A percentile compares a stretch with the other conserved stretches of the same genome.
phyloP scores from a whole-genome alignment of 2,888 invertebrate species.

The Matsumyia berberina region DNA sequence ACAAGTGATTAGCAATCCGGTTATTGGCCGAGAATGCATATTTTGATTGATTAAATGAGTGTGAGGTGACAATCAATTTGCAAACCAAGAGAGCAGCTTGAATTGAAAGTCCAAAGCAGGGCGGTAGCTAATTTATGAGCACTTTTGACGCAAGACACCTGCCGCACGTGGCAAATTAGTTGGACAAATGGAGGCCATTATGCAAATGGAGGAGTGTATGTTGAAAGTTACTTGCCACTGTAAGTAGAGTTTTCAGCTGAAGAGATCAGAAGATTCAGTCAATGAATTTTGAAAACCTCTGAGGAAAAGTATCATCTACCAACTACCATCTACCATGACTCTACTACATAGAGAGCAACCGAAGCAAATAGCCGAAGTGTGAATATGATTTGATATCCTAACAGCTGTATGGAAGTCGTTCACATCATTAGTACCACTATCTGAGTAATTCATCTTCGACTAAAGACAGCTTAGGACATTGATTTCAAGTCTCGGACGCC shows the following conservation, averaged over 20 bases:
- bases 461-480: no score
- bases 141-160: neutral
- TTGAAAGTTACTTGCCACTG: neutral
- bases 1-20: constrained; percentile 46
- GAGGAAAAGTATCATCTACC: no score
- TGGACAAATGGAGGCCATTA: constrained; percentile 4
- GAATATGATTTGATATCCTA: no score
- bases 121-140: constrained; percentile 1
- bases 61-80: constrained; percentile 67
- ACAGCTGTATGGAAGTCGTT: no score
- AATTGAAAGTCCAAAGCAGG: neutral
- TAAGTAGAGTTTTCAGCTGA: neutral
- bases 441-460: no score
- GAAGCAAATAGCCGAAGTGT: no score
- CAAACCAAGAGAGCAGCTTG: constrained; percentile 30
- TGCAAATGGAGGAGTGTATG: neutral
- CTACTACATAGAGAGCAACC: no score
- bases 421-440: no score
- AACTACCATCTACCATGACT: no score
- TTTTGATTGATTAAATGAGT: constrained; percentile 68
- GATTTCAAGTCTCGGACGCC: no score
- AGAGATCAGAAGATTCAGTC: neutral
- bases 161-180: neutral
- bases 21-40: constrained; percentile 35
- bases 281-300: no score